Evolutionary conservation across 2,888 invertebrate species (phyloP).

Genomic region (Oasisia sp.): DNA sequence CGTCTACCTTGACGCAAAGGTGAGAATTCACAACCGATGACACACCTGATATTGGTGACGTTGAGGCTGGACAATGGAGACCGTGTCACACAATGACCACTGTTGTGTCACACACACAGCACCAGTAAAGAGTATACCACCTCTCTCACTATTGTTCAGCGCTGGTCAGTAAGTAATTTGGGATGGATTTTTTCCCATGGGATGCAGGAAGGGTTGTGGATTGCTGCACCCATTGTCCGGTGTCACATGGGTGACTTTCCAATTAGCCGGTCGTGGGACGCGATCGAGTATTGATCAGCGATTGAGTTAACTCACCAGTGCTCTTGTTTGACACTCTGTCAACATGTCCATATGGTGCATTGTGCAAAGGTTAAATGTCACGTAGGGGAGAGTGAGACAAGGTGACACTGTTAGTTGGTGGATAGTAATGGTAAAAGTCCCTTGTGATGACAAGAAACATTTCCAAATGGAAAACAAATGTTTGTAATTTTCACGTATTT

Average conservation of each 20-base stretch:
- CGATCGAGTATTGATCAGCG: not conserved
- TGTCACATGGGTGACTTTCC: conserved; percentile 4
- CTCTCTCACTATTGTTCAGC: not conserved
- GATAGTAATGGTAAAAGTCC: not conserved
- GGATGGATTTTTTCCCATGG: not conserved
- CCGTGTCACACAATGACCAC: not conserved
- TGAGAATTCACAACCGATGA: not conserved
- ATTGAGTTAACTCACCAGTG: not conserved
- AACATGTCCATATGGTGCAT: not conserved
- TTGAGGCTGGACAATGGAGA: not conserved
- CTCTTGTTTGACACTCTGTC: not conserved
- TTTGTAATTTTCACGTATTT: not conserved
- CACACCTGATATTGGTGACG: not conserved
- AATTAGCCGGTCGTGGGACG: not conserved
- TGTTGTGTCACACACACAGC: not conserved
- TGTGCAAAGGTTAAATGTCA: not conserved
- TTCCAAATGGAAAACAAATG: not conserved
- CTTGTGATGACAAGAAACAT: not conserved
- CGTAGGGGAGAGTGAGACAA: not conserved
- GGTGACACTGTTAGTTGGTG: not conserved
- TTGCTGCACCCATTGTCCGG: not conserved
- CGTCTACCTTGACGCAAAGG: not conserved
- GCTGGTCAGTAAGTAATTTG: not conserved
- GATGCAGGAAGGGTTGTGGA: not conserved
- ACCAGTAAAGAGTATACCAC: not conserved